phyloP scores from a whole-genome alignment of 1,140 invertebrate genomes.

The Lutraria rhynchaena region DNA sequence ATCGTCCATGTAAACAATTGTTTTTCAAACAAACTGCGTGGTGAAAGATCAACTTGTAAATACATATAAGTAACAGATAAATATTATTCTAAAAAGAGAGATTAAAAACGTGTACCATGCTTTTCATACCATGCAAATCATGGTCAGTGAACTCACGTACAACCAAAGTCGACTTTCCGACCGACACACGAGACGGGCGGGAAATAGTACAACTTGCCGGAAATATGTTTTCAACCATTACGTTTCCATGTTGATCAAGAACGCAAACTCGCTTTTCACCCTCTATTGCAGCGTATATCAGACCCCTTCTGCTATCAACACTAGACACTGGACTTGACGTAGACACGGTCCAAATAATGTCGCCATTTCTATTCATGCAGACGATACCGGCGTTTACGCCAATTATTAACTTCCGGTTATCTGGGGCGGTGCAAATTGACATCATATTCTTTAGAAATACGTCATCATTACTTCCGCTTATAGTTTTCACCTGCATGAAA shows the following conservation, averaged over 20 bases:
- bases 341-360: constrained; percentile 48
- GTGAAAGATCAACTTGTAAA: too few relatives aligned
- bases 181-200: constrained; percentile 32
- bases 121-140: constrained; percentile 46
- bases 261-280: constrained; percentile 44
- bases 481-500: constrained; percentile 44
- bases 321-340: constrained; percentile 30
- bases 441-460: constrained; percentile 38
- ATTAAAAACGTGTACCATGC: constrained; percentile 55
- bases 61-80: too few relatives aligned
- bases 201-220: constrained; percentile 35
- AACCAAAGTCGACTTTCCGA: constrained; percentile 43
- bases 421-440: constrained; percentile 50
- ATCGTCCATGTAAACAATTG: neutral
- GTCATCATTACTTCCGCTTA: constrained; percentile 54
- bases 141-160: constrained; percentile 45
- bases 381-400: constrained; percentile 25
- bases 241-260: constrained; percentile 47
- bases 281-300: constrained; percentile 44
- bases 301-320: constrained; percentile 35
- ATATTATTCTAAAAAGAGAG: constrained; percentile 36
- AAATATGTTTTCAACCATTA: constrained; percentile 54
- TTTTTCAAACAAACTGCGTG: neutral
- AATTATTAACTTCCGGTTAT: constrained; percentile 40
- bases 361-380: constrained; percentile 46